Evolutionary conservation across 1,140 invertebrate species (phyloP).

Genomic region (Odontomachus brunneus): DNA sequence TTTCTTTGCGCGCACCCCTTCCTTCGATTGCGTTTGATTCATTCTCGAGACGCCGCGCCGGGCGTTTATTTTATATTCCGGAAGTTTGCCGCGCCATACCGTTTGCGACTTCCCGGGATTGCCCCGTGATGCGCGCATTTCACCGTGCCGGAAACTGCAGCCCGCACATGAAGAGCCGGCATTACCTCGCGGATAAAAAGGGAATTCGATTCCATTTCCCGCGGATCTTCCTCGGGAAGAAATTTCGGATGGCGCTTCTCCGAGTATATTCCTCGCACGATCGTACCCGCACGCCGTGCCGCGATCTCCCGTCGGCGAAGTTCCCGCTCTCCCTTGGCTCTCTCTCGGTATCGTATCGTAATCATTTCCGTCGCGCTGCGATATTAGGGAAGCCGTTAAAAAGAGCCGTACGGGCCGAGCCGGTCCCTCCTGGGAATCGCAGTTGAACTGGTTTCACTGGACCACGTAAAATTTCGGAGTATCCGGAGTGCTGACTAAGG

Average conservation of each 20-base stretch:
- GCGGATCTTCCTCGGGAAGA: constrained; percentile 42
- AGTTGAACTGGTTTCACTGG: constrained; percentile 57
- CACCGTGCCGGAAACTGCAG: constrained; percentile 44
- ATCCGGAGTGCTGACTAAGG: constrained; percentile 53
- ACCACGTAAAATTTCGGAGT: constrained; percentile 57
- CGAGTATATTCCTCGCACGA: constrained; percentile 9
- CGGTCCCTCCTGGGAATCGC: constrained; percentile 4
- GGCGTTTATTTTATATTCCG: constrained; percentile 62
- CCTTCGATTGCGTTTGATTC: constrained; percentile 38
- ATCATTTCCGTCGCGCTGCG: constrained; percentile 26
- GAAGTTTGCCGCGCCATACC: constrained; percentile 37
- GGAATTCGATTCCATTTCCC: constrained; percentile 49
- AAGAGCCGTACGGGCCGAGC: neutral
- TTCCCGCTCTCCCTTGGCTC: neutral
- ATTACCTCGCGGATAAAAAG: constrained; percentile 51
- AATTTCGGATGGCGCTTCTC: constrained; percentile 23
- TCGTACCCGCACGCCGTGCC: neutral
- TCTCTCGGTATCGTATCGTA: constrained; percentile 22
- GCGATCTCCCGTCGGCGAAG: neutral
- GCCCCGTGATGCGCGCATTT: constrained; percentile 39
- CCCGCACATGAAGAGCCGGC: constrained; percentile 29
- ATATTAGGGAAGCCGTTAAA: constrained; percentile 36
- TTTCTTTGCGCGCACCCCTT: neutral
- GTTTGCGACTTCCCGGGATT: constrained; percentile 53
- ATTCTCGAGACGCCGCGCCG: constrained; percentile 37